Evolutionary conservation across 2,113 vertebrate genomes (phyloP), one percentile per base, ranked within the genome.

Genomic region (Sula dactylatra): DNA sequence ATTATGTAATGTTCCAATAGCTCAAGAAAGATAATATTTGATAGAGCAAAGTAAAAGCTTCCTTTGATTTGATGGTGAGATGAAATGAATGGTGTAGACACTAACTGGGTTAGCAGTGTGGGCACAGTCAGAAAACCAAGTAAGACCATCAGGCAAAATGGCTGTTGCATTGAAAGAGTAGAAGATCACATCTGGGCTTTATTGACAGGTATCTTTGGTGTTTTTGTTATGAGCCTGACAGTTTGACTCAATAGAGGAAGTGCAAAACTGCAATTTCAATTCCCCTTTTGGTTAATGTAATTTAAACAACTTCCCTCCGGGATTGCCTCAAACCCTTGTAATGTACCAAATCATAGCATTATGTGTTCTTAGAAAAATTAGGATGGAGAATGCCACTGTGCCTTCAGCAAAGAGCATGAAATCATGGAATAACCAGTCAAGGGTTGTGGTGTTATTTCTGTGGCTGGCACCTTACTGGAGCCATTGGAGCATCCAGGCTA

Each of bases 241-340:
- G 44, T 47, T 47, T 34, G 61, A 79, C 78, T 95, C 56, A 87
- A 88, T 59, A 87, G 81, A 88, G 78, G 81, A 87, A 91, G 77
- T 93, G 27, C 52, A 96, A 91, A 96, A 79, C 38, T 71, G 36
- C 73, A 84, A 82, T 95, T 96, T 96, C 89, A 89, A 69, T 94
- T 94, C 61, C 38, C 21, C 31, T 96, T 95, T 89, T 97, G 84
- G 81, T 84, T 84, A 82, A 61, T 91, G 26, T 82, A 67, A 47
- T 71, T 76, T 87, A 65, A 87, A 96, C 40, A 91, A 31, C 61
- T 93, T 89, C n/a, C 90, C 40, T 92, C 59, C 82, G 86, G 55
- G 47, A 96, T 74, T 92, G 16, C 65, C 65, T 94, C 0, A 31
- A 91, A 77, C 14, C 12, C 20, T 71, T 71, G 10, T 32, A 50